Percentiles rank a stretch among this genome's conserved stretches.
Evolutionary conservation across 2,113 vertebrate genomes (phyloP).

Genomic region (Saiga tatarica): DNA sequence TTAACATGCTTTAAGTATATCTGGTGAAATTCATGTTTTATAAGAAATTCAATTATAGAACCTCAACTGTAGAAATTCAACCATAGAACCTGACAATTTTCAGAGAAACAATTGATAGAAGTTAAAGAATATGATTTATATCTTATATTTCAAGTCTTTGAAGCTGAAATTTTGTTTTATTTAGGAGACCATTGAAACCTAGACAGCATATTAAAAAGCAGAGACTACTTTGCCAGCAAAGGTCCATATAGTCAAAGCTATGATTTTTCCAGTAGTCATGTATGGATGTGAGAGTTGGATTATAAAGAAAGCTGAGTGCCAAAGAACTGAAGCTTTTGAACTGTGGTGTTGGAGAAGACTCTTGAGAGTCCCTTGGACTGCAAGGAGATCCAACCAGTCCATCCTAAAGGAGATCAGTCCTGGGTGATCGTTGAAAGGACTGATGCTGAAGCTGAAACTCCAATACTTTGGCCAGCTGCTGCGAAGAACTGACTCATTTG

Average conservation of each 20-base stretch:
- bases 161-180: neutral
- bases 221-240: neutral
- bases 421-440: neutral
- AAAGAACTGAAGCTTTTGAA: neutral
- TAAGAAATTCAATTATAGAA: neutral
- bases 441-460: neutral
- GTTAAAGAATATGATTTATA: neutral
- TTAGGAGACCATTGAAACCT: neutral
- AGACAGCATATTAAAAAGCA: neutral
- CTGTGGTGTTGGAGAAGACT: neutral
- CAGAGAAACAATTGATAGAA: neutral
- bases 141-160: neutral
- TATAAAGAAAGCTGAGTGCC: neutral
- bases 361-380: neutral
- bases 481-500: fast-evolving
- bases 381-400: neutral
- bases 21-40: neutral
- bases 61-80: neutral
- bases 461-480: neutral
- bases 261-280: neutral
- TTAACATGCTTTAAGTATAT: neutral
- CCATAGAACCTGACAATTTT: neutral
- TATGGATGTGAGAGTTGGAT: neutral
- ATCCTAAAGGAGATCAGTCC: neutral
- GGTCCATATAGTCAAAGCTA: neutral